phyloP scores from a whole-genome alignment of 2,113 vertebrate species.

The human region GRCh38 chr2:43139501-43140000 shows the following conservation, averaged over 20 bases:
- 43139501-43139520: background rate
- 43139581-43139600: background rate
- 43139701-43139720: background rate
- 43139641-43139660: too few species aligned
- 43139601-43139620: rapidly evolving
- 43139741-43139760: background rate
- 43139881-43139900: background rate
- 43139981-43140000: background rate
- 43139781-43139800: background rate
- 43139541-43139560: background rate
- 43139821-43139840: background rate
- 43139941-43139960: too few species aligned
- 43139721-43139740: background rate
- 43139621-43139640: background rate
- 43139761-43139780: background rate
- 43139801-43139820: background rate
- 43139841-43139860: background rate
- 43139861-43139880: background rate
- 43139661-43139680: too few species aligned
- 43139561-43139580: background rate
- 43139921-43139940: too few species aligned
- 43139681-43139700: background rate
- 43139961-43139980: background rate
- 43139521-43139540: background rate
- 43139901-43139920: background rate